Conservation (phyloP, 2,888 invertebrate genomes). For the Ectemnius lituratus region DNA sequence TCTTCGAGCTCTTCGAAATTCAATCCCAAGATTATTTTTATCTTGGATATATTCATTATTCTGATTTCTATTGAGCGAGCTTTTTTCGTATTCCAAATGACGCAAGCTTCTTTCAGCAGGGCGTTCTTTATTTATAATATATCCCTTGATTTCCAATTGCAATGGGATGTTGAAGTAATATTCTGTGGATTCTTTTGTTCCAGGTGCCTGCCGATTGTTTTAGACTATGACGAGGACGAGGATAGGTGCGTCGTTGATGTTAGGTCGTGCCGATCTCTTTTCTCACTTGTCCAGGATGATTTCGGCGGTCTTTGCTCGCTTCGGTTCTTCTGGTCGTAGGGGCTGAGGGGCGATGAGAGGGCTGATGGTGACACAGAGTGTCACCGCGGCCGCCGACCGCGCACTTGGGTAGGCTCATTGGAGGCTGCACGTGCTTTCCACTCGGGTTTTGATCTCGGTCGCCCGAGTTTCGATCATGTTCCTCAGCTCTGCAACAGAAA, state of each 20-base stretch:
- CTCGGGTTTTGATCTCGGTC: conserved; percentile 96
- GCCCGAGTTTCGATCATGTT: conserved; percentile 98
- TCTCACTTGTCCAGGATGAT: conserved; percentile 41
- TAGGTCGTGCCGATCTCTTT: conserved; percentile 39
- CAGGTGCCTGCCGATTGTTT: not conserved
- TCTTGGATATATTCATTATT: too few species aligned
- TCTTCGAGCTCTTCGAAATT: too few species aligned
- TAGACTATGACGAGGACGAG: conserved; percentile 25
- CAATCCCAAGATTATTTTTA: too few species aligned
- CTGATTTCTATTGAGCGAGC: too few species aligned
- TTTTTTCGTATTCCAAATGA: too few species aligned
- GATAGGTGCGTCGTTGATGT: conserved; percentile 14
- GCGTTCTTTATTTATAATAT: too few species aligned
- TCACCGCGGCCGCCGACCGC: conserved; percentile 65
- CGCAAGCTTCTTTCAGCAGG: too few species aligned
- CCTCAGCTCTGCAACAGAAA: conserved; percentile 91
- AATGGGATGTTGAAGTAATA: too few species aligned
- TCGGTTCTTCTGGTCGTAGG: conserved; percentile 57
- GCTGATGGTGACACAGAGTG: conserved; percentile 58
- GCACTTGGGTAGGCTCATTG: conserved; percentile 84
- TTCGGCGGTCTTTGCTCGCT: conserved; percentile 42
- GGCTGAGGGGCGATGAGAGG: conserved; percentile 64
- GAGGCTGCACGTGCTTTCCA: conserved; percentile 97
- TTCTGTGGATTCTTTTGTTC: not conserved
- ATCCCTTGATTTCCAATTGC: too few species aligned